Evolutionary conservation across 2,888 invertebrate species (phyloP).

Genomic region (Apodemia mormo): DNA sequence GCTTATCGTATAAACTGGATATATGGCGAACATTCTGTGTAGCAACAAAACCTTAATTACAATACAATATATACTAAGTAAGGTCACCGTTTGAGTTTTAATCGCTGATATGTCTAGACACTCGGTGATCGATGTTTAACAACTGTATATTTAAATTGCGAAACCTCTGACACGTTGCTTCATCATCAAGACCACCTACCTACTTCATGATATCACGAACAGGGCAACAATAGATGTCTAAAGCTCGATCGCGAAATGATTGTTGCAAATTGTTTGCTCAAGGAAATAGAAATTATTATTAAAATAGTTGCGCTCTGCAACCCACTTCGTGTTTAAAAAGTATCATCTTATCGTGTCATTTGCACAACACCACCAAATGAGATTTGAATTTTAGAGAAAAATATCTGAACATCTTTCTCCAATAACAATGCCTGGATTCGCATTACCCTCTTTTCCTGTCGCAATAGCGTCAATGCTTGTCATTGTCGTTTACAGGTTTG

Average conservation of each 20-base stretch:
- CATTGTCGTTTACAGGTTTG: too few relatives aligned
- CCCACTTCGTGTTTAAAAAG: not conserved
- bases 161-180: conserved; percentile 3
- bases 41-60: not conserved
- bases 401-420: too few relatives aligned
- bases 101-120: not conserved
- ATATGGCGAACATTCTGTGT: not conserved
- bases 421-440: too few relatives aligned
- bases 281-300: not conserved
- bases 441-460: too few relatives aligned
- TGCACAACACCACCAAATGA: too few relatives aligned
- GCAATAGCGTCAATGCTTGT: too few relatives aligned
- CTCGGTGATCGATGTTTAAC: conserved; percentile 4
- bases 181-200: conserved; percentile 8
- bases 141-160: not conserved
- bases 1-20: conserved; percentile 6
- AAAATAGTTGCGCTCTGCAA: not conserved
- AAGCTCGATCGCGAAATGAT: not conserved
- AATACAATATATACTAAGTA: not conserved
- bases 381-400: too few relatives aligned
- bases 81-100: conserved; percentile 12
- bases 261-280: conserved; percentile 2
- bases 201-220: conserved; percentile 4
- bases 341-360: too few relatives aligned
- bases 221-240: not conserved